Base-by-base conservation (phyloP, 2,113 vertebrate species). In the Chaetura pelagica region DNA sequence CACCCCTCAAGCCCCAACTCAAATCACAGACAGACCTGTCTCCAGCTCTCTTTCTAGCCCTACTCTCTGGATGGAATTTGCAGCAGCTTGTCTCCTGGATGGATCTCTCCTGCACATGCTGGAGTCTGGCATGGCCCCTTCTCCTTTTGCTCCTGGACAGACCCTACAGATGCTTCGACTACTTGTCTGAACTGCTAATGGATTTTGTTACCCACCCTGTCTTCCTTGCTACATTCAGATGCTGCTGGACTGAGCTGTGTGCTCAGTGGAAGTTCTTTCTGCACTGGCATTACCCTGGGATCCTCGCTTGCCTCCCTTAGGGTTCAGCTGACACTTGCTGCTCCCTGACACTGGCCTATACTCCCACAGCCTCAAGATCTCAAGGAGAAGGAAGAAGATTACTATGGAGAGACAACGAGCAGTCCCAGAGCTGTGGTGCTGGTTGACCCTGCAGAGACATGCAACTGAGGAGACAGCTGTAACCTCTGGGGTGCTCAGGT, bases 21-120 rank as follows among this genome's bases (percentile, higher is more conserved):
- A 12, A 46, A 13, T 9, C n/a, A 34, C 34, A 48, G 12, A 2
- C 8, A 13, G 0, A 4, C 9, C 7, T 57, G 5, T 23, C 40
- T 48, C 6, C 8, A 59, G 19, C 49, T 7, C 7, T 57, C 4
- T 23, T 34, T 48, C 5, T 8, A 59, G 22, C 49, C 51, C 4
- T 13, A 13, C 4, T 2, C 29, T 22, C 12, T 3, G 30, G 24
- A 15, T 9, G 27, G n/a, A 9, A 3, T 44, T n/a, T 23, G 6
- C 24, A 54, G 44, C 16, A 55, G 13, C 78, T 24, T 44, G 8
- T 51, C 23, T 49, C 49, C 29, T 10, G 29, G 40, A 17, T 1
- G 2, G 52, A 38, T 13, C 1, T 13, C 27, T 81, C 20, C 5
- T 24, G 22, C 11, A 15, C 6, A 2, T 2, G 12, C n/a, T n/a